Evolutionary conservation across 2,113 vertebrate genomes (phyloP).

Genomic region (Montifringilla adamsi): DNA sequence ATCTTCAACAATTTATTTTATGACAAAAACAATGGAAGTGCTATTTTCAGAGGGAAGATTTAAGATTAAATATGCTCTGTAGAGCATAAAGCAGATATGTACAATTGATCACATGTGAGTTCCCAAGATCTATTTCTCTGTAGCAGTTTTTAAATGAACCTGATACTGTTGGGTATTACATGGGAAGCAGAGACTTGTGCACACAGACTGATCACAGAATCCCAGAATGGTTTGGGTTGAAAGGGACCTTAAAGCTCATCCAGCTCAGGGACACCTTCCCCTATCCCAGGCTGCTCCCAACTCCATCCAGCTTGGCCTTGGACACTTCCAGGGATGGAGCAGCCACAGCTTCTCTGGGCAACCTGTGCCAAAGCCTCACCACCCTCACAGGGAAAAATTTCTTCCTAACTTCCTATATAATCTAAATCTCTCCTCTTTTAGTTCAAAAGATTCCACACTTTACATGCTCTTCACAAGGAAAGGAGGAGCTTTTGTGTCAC

Average conservation of each 20-base stretch:
- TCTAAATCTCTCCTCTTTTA: neutral
- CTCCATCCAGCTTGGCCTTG: accelerated
- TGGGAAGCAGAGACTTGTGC: neutral
- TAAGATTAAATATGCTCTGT: neutral
- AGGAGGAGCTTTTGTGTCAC: neutral
- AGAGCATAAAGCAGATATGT: neutral
- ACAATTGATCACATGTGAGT: neutral
- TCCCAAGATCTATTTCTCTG: neutral
- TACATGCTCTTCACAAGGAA: neutral
- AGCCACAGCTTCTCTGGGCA: neutral
- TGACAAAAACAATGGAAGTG: neutral
- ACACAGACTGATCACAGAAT: neutral
- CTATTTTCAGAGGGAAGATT: neutral
- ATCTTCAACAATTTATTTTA: neutral
- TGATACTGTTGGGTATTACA: neutral
- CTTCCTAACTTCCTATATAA: neutral
- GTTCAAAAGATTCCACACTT: neutral
- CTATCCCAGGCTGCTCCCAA: accelerated
- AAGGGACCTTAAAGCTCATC: neutral
- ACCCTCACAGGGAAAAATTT: neutral
- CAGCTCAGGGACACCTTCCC: neutral
- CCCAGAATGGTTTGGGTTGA: neutral
- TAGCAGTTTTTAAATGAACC: neutral
- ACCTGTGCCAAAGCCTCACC: accelerated
- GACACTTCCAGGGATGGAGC: neutral